phyloP scores from a whole-genome alignment of 2,797 vertebrate species.

The Falco concolor region DNA sequence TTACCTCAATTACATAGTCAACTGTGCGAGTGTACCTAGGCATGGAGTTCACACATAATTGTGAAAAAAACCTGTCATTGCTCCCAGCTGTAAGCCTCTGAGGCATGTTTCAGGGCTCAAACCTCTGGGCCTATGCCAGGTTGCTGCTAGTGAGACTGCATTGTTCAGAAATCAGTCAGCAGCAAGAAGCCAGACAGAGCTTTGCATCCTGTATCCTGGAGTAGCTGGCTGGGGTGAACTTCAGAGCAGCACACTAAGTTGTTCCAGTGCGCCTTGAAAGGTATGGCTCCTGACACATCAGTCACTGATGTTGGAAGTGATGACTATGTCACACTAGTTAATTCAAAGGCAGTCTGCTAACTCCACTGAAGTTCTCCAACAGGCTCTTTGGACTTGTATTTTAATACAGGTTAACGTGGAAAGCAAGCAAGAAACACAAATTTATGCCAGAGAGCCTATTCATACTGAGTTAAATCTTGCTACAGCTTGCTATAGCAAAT shows the following conservation, averaged over 20 bases:
- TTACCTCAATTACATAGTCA: not conserved
- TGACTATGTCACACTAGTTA: not conserved
- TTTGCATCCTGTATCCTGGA: not conserved
- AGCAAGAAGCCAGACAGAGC: not conserved
- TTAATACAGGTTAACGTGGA: not conserved
- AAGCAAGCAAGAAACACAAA: not conserved
- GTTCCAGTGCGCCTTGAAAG: not conserved
- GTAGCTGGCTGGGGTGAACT: not conserved
- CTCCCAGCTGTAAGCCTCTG: not conserved
- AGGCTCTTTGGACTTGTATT: not conserved
- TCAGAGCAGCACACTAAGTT: not conserved
- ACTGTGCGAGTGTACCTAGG: not conserved
- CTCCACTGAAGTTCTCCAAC: not conserved
- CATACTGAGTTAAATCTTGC: not conserved
- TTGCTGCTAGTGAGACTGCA: not conserved
- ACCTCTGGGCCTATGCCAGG: not conserved
- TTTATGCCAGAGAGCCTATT: not conserved
- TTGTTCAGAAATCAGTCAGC: not conserved
- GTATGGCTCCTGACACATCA: not conserved
- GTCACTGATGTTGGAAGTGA: not conserved
- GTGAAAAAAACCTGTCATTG: not conserved
- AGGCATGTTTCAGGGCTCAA: not conserved
- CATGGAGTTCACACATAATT: accelerated
- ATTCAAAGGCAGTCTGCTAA: not conserved
- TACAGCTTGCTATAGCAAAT: not conserved